These are phyloP conservation scores for Prunella strophiata DNA, from an alignment of 2,797 vertebrate genomes.

Conservation along the genomic window DNA sequence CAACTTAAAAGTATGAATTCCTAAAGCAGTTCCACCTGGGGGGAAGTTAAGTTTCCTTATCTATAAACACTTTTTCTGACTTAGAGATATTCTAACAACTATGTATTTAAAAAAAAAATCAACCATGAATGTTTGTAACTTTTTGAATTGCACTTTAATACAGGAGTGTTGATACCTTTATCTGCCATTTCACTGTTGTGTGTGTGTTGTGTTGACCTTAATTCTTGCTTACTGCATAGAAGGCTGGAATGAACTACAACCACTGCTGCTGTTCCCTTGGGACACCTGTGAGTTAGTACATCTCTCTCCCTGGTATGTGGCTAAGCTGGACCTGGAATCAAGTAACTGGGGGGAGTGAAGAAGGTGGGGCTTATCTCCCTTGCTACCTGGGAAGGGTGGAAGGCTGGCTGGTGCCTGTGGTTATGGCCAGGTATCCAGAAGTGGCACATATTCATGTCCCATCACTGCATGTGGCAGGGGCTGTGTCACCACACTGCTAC, in stretches of 20 bases:
- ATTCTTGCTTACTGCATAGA: not conserved
- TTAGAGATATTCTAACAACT: slow-evolving; percentile 5
- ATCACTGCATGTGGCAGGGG: not conserved
- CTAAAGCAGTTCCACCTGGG: not conserved
- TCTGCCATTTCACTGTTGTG: not conserved
- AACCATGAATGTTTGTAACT: slow-evolving; percentile 62
- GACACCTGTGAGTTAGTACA: not conserved
- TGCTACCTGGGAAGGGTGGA: not conserved
- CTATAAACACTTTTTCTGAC: not conserved
- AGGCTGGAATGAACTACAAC: not conserved
- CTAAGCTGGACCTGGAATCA: not conserved
- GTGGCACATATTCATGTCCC: accelerated
- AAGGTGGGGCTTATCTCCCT: not conserved
- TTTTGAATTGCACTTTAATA: slow-evolving; percentile 75
- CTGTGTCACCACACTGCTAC: accelerated
- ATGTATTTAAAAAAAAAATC: slow-evolving; percentile 17
- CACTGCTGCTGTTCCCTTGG: not conserved
- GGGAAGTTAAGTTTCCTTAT: not conserved
- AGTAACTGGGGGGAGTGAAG: not conserved
- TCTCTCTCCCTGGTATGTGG: not conserved
- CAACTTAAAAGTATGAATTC: not conserved
- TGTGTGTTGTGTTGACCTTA: not conserved
- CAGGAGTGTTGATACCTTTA: slow-evolving; percentile 65
- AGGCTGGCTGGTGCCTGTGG: not conserved
- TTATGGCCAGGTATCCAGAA: not conserved